phyloP scores from a whole-genome alignment of 2,888 invertebrate species.

The Epirrita christyi region DNA sequence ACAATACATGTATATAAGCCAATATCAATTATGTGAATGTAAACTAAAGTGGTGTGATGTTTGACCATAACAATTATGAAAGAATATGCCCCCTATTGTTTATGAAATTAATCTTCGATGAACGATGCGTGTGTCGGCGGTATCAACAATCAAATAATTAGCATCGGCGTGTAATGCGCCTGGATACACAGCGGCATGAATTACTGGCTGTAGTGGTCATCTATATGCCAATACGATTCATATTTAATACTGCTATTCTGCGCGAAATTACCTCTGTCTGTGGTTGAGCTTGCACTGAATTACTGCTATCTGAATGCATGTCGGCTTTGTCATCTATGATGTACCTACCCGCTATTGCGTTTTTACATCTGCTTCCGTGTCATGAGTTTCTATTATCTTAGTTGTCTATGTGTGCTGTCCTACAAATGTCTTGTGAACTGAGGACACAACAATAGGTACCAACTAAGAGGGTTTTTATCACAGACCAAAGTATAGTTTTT shows the following conservation, averaged over 20 bases:
- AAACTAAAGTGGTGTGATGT: no score
- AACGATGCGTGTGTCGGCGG: slow-evolving; percentile 24
- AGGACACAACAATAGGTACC: slow-evolving; percentile 17
- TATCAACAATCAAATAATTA: slow-evolving; percentile 65
- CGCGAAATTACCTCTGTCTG: slow-evolving; percentile 74
- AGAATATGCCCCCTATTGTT: no score
- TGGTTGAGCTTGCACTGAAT: slow-evolving; percentile 73
- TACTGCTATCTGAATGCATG: slow-evolving; percentile 69
- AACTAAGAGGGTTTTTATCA: slow-evolving; percentile 14
- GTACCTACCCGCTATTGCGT: slow-evolving; percentile 41
- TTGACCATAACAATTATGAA: no score
- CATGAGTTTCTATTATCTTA: slow-evolving; percentile 7
- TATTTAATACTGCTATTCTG: slow-evolving; percentile 79
- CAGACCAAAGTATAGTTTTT: not conserved
- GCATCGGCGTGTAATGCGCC: slow-evolving; percentile 56
- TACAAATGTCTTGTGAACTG: slow-evolving; percentile 14
- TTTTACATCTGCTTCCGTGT: slow-evolving; percentile 33
- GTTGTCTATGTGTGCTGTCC: slow-evolving; percentile 6
- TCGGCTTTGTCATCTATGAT: slow-evolving; percentile 57
- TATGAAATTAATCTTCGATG: slow-evolving; percentile 23
- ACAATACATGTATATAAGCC: no score
- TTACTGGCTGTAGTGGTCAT: slow-evolving; percentile 70
- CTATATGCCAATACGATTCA: slow-evolving; percentile 79
- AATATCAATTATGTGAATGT: no score
- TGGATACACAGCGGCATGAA: slow-evolving; percentile 58